Conservation (phyloP, 2,888 invertebrate genomes). For the Megalurothrips usitatus region DNA sequence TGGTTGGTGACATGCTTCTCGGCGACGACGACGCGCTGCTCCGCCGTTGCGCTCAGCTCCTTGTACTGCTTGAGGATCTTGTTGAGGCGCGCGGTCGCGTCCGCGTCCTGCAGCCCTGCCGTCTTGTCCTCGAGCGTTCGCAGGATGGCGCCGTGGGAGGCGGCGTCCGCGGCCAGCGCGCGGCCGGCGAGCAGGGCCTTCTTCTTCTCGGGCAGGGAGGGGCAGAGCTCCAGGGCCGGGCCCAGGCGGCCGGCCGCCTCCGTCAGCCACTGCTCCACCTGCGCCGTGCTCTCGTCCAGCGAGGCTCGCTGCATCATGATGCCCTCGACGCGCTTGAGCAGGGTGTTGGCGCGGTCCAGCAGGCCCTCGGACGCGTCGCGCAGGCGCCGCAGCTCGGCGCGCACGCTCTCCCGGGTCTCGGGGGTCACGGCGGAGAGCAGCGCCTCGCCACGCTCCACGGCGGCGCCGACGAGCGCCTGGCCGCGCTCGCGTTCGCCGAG, state of each 20-base stretch:
- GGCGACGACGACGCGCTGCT: slow-evolving; percentile 59
- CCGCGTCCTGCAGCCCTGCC: slow-evolving; percentile 70
- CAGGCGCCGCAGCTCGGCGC: slow-evolving; percentile 73
- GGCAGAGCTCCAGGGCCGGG: slow-evolving; percentile 65
- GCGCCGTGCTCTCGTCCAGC: slow-evolving; percentile 86
- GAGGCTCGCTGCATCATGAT: slow-evolving; percentile 85
- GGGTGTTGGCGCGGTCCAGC: slow-evolving; percentile 75
- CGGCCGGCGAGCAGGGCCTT: slow-evolving; percentile 75
- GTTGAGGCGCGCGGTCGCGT: slow-evolving; percentile 68
- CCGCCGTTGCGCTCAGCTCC: slow-evolving; percentile 61
- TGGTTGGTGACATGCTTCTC: slow-evolving; percentile 74
- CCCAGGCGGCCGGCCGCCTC: slow-evolving; percentile 72
- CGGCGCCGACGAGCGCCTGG: slow-evolving; percentile 69
- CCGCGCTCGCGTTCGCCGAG: slow-evolving; percentile 73
- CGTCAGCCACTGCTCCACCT: slow-evolving; percentile 79
- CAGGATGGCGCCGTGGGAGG: slow-evolving; percentile 76
- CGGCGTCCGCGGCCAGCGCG: slow-evolving; percentile 77
- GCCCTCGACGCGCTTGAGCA: slow-evolving; percentile 82
- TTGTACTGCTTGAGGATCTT: slow-evolving; percentile 70
- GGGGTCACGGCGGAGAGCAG: slow-evolving; percentile 81
- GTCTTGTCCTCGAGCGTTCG: slow-evolving; percentile 80
- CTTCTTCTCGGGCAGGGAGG: slow-evolving; percentile 84
- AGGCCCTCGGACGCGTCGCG: slow-evolving; percentile 80
- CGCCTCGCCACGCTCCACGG: slow-evolving; percentile 81
- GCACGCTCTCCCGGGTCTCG: slow-evolving; percentile 78